A percentile compares a stretch with the other conserved stretches of the same genome.
Evolutionary conservation across 2,113 vertebrate species (phyloP).

Genomic region (Daphoenositta chrysoptera): DNA sequence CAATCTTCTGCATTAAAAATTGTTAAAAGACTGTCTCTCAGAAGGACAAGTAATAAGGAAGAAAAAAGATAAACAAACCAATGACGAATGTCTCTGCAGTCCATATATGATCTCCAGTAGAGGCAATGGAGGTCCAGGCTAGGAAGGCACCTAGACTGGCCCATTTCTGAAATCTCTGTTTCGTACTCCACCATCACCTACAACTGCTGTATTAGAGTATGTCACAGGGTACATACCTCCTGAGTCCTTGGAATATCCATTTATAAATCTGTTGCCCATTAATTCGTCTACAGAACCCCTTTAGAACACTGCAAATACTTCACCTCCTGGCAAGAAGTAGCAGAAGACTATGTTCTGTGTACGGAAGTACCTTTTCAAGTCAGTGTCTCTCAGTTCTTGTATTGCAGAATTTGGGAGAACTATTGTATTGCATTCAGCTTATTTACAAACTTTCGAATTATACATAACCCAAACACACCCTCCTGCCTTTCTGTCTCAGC

Average conservation of each 20-base stretch:
- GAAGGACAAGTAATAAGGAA: neutral
- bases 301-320: neutral
- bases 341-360: neutral
- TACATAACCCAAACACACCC: neutral
- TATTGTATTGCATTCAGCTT: neutral
- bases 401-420: neutral
- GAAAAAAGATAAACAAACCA: rapidly evolving
- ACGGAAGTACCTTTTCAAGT: neutral
- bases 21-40: neutral
- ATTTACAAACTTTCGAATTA: neutral
- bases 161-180: neutral
- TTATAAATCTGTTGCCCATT: neutral
- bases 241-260: neutral
- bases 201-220: neutral
- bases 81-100: rapidly evolving
- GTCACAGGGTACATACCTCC: neutral
- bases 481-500: neutral
- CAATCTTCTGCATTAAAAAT: neutral
- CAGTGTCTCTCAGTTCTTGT: neutral
- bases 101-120: neutral
- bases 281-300: neutral
- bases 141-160: neutral
- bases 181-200: neutral
- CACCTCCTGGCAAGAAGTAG: neutral
- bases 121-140: neutral